phyloP scores from a whole-genome alignment of 2,888 invertebrate species.

The Ferrisia virgata region DNA sequence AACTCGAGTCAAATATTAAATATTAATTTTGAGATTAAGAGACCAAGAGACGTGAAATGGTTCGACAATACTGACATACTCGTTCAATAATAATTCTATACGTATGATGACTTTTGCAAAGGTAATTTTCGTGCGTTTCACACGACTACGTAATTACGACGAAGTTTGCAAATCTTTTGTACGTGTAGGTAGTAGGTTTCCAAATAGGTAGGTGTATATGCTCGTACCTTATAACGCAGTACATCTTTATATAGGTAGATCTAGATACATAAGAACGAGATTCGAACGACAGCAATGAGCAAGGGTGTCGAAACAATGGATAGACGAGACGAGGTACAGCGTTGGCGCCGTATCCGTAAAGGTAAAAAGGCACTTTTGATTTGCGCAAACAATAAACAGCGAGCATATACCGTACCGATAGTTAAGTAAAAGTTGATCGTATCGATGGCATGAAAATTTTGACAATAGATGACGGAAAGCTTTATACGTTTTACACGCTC shows the following conservation, averaged over 20 bases:
- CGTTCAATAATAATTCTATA: not conserved
- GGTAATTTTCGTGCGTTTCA: not conserved
- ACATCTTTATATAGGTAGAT: too few species aligned
- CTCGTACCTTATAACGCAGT: too few species aligned
- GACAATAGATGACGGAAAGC: constrained; percentile 6
- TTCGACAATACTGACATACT: too few species aligned
- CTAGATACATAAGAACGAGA: not conserved
- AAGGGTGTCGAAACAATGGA: not conserved
- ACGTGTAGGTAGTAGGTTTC: too few species aligned
- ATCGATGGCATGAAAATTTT: constrained; percentile 6
- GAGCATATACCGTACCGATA: not conserved
- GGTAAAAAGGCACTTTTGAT: constrained; percentile 11
- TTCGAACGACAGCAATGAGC: not conserved
- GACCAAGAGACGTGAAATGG: too few species aligned
- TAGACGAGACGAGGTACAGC: not conserved
- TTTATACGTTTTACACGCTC: not conserved
- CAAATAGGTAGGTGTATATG: not conserved
- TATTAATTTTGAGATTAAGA: too few species aligned
- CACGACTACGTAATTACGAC: not conserved
- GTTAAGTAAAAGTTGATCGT: constrained; percentile 22
- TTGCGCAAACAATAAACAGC: not conserved
- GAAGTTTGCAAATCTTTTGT: not conserved
- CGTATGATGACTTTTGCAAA: not conserved
- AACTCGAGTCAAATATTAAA: too few species aligned
- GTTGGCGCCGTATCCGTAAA: not conserved